Conservation (phyloP, 2,888 invertebrate species). For the Drosophila aldrichi region DNA sequence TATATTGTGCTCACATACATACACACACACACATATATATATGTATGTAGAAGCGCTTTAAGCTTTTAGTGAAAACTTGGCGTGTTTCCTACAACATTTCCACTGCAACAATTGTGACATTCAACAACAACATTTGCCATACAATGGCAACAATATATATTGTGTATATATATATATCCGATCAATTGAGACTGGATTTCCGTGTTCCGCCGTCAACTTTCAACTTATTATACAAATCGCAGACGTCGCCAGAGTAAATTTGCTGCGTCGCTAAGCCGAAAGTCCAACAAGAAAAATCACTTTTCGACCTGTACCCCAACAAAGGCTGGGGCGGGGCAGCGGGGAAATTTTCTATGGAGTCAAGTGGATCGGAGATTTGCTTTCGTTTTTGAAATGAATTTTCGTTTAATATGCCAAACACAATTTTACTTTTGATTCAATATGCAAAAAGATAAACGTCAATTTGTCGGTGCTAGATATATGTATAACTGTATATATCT, state of each 20-base stretch:
- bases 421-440: slow-evolving; percentile 75
- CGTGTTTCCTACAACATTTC: neutral
- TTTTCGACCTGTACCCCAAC: slow-evolving; percentile 50
- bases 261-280: slow-evolving; percentile 70
- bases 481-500: slow-evolving; percentile 27
- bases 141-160: slow-evolving; percentile 10
- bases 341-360: slow-evolving; percentile 1
- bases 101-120: slow-evolving; percentile 1
- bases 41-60: neutral
- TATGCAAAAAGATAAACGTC: slow-evolving; percentile 67
- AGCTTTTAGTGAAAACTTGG: slow-evolving; percentile 1
- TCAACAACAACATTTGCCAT: slow-evolving; percentile 24
- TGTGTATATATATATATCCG: slow-evolving; percentile 24
- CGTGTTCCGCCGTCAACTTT: slow-evolving; percentile 15
- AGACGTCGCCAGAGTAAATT: slow-evolving; percentile 51
- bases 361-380: slow-evolving; percentile 51
- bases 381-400: slow-evolving; percentile 67
- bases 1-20: slow-evolving; percentile 1
- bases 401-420: slow-evolving; percentile 75
- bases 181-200: slow-evolving; percentile 43
- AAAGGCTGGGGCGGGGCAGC: neutral
- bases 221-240: slow-evolving; percentile 62
- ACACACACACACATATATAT: neutral
- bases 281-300: slow-evolving; percentile 79
- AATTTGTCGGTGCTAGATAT: slow-evolving; percentile 43